phyloP scores from a whole-genome alignment of 1,140 invertebrate genomes.

The Drosophila parabipectinata region DNA sequence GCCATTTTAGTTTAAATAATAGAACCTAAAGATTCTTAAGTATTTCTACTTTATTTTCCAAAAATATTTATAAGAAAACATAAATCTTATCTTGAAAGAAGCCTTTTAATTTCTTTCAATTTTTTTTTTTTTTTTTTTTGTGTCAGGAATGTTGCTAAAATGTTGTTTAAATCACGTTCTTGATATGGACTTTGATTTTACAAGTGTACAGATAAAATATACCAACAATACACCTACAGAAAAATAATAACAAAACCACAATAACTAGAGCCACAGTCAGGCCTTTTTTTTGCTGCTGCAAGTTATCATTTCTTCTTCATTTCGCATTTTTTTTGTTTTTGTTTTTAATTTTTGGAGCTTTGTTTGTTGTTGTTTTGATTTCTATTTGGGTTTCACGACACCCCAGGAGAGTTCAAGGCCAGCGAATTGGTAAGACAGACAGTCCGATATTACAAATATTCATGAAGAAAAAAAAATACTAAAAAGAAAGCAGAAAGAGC shows the following conservation, averaged over 20 bases:
- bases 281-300: conserved; percentile 11
- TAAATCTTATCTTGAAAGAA: not conserved
- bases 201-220: conserved; percentile 5
- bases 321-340: conserved; percentile 21
- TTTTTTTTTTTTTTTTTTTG: not conserved
- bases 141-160: not conserved
- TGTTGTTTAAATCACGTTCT: not conserved
- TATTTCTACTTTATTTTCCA: too few species aligned
- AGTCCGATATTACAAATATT: conserved; percentile 16
- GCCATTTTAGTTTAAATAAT: not conserved
- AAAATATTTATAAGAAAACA: too few species aligned
- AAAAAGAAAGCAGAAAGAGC: not conserved
- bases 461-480: not conserved
- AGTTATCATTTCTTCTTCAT: conserved; percentile 32
- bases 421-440: conserved; percentile 13
- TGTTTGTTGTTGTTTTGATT: not conserved
- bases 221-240: not conserved
- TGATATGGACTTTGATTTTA: conserved; percentile 5
- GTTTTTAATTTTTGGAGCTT: conserved; percentile 1
- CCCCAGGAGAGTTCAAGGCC: conserved; percentile 25
- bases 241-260: not conserved
- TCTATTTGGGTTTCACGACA: conserved; percentile 11
- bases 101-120: not conserved
- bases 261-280: not conserved
- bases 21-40: too few species aligned